A percentile compares a stretch with the other conserved stretches of the same genome.
Conservation (phyloP, 53 echinoderm and acorn worm genomes). For the Paracentrotus lividus region DNA sequence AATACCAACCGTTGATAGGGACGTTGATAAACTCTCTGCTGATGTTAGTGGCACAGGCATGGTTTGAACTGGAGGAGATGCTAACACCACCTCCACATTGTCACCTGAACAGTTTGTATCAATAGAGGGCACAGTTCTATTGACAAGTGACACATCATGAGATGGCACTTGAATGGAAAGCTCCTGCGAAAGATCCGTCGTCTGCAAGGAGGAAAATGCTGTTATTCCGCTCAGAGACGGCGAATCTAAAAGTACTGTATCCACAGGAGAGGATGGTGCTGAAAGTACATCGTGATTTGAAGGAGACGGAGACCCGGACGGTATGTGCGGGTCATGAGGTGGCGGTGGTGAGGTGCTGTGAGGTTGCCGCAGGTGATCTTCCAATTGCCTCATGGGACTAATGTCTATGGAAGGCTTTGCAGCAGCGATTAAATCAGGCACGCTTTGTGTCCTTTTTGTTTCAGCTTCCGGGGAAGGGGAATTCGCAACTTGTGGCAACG, state of each 20-base stretch:
- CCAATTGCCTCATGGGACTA: conserved; percentile 62
- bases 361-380: conserved; percentile 58
- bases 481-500: conserved; percentile 55
- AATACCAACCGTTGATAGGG: conserved; percentile 64
- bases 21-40: conserved; percentile 52
- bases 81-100: conserved; percentile 61
- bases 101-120: conserved; percentile 63
- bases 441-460: conserved; percentile 52
- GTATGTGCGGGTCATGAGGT: conserved; percentile 67
- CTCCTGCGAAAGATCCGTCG: conserved; percentile 63
- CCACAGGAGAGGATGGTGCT: conserved; percentile 53
- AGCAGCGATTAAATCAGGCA: conserved; percentile 66
- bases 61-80: conserved; percentile 48
- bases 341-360: conserved; percentile 63
- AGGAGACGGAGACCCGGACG: not conserved
- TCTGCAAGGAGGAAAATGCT: conserved; percentile 23
- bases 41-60: conserved; percentile 63
- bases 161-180: conserved; percentile 44
- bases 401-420: conserved; percentile 59
- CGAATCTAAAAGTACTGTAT: conserved; percentile 68
- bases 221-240: not conserved
- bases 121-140: conserved; percentile 59
- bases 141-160: conserved; percentile 25
- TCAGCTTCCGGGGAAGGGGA: conserved; percentile 41
- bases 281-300: conserved; percentile 57